Evolutionary conservation across 2,113 vertebrate species (phyloP).

Genomic region (Notiomystis cincta): DNA sequence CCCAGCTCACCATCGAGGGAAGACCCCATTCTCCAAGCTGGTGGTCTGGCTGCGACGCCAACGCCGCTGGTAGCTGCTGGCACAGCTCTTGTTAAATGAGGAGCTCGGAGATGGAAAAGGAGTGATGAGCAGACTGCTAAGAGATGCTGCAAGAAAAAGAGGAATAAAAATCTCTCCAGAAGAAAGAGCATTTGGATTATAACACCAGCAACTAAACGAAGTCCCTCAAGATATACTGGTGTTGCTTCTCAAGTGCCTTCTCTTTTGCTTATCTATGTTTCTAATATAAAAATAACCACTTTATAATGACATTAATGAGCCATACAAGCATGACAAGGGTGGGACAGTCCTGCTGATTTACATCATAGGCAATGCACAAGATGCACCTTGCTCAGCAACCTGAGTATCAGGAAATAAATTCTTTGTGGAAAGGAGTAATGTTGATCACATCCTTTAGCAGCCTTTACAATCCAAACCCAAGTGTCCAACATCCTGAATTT

Average conservation of each 20-base stretch:
- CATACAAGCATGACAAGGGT: not conserved
- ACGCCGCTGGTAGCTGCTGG: conserved; percentile 95
- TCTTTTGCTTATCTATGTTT: not conserved
- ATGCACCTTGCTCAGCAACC: not conserved
- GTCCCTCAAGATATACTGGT: not conserved
- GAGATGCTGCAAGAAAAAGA: conserved; percentile 80
- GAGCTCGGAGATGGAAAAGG: conserved; percentile 95
- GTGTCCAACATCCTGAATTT: not conserved
- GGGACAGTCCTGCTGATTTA: conserved; percentile 7
- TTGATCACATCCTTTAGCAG: not conserved
- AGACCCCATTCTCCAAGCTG: conserved; percentile 96
- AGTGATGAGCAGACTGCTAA: conserved; percentile 95
- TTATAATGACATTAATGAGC: not conserved
- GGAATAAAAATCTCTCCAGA: not conserved
- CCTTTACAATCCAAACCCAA: not conserved
- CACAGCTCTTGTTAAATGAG: conserved; percentile 94
- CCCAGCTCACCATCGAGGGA: conserved; percentile 90
- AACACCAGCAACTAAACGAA: not conserved
- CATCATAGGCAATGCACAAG: not conserved
- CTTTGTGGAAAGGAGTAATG: not conserved
- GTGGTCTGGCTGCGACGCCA: conserved; percentile 98
- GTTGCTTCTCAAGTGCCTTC: not conserved
- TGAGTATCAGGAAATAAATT: not conserved
- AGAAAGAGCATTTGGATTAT: not conserved
- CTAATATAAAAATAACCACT: not conserved